These are phyloP conservation scores for Recurvirostra avosetta DNA, from an alignment of 2,113 vertebrate genomes.

Conservation along the genomic window DNA sequence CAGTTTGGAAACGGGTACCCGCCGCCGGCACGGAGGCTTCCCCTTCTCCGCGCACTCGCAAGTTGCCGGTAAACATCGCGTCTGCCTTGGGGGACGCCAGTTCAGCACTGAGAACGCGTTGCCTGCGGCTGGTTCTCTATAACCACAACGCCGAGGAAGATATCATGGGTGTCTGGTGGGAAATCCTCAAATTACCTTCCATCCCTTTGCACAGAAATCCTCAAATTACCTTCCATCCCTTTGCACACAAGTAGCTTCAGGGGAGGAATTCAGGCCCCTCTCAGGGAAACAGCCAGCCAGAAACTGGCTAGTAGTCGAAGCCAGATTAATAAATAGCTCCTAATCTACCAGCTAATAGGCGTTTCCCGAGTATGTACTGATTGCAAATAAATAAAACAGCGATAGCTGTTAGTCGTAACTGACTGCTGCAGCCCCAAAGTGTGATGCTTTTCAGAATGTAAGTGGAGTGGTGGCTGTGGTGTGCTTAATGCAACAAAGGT, in stretches of 20 bases:
- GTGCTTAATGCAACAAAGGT: accelerated
- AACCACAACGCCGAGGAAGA: accelerated
- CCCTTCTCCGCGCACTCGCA: neutral
- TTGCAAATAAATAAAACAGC: neutral
- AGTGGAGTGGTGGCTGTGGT: neutral
- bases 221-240: too few species aligned
- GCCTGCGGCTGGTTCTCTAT: accelerated
- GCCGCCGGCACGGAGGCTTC: accelerated
- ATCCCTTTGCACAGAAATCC: accelerated
- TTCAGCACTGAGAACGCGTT: accelerated
- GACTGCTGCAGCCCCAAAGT: accelerated
- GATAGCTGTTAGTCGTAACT: accelerated
- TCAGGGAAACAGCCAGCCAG: neutral
- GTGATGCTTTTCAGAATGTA: neutral
- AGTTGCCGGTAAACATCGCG: accelerated
- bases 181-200: accelerated
- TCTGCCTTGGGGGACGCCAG: accelerated
- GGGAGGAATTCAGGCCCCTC: accelerated
- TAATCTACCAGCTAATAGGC: too few species aligned
- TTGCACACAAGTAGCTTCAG: accelerated
- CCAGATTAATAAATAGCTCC: neutral
- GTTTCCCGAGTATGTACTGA: neutral
- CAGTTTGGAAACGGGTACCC: neutral
- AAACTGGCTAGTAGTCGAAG: neutral
- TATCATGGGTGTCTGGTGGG: accelerated